Percentiles rank a stretch among this genome's conserved stretches.
These are phyloP conservation scores for Pachyrhynchus sulphureomaculatus DNA, from an alignment of 1,140 invertebrate genomes.

Conservation along the genomic window DNA sequence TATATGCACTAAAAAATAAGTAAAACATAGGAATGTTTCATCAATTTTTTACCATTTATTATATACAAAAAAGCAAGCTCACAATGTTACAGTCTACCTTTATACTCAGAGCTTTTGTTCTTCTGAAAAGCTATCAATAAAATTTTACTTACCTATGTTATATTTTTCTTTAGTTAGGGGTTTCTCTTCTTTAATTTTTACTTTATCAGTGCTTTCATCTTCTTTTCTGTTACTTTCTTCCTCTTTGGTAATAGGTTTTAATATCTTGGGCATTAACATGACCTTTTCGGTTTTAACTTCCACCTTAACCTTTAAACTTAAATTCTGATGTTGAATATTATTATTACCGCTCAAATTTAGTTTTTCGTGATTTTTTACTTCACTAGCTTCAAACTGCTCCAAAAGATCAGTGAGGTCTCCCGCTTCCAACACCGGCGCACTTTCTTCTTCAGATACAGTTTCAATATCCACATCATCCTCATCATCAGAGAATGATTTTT, in stretches of 20 bases:
- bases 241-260: background rate
- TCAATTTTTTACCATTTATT: too few relatives aligned
- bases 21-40: too few relatives aligned
- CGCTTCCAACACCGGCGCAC: conserved; percentile 53
- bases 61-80: too few relatives aligned
- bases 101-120: too few relatives aligned
- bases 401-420: conserved; percentile 55
- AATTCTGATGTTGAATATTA: background rate
- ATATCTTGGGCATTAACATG: background rate
- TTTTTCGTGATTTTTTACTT: conserved; percentile 28
- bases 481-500: conserved; percentile 24
- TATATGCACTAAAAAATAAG: too few relatives aligned
- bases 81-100: too few relatives aligned
- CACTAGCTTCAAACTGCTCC: conserved; percentile 58
- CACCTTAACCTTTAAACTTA: conserved; percentile 4
- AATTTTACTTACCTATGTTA: background rate
- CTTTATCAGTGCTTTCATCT: background rate
- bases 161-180: background rate
- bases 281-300: background rate
- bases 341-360: background rate
- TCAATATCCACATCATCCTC: conserved; percentile 45
- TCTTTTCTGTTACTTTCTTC: background rate
- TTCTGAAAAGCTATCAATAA: too few relatives aligned
- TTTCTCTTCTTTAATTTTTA: background rate
- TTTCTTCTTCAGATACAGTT: conserved; percentile 41